phyloP scores from a whole-genome alignment of 2,888 invertebrate genomes.

The Temnothorax ravouxi region DNA sequence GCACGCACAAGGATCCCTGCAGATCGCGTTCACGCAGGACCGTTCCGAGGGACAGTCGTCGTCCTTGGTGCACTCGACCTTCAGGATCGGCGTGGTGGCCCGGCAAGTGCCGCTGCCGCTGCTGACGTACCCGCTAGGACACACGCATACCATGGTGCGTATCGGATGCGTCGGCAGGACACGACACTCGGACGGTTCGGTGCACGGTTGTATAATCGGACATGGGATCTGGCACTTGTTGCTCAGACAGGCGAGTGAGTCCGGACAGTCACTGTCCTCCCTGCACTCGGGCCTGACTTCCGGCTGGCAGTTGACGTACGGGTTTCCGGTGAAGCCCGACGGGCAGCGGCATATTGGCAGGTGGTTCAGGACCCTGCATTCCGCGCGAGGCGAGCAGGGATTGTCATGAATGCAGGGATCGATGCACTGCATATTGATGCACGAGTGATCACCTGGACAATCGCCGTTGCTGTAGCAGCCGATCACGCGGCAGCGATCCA shows the following conservation, averaged over 20 bases:
- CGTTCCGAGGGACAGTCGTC: conserved; percentile 92
- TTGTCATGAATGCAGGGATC: conserved; percentile 94
- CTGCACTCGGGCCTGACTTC: conserved; percentile 92
- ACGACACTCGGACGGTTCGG: conserved; percentile 92
- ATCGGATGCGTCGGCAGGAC: conserved; percentile 94
- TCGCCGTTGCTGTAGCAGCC: conserved; percentile 96
- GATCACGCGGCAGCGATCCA: conserved; percentile 91
- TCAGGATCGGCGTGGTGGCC: conserved; percentile 89
- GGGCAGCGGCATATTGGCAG: conserved; percentile 95
- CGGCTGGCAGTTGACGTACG: conserved; percentile 93
- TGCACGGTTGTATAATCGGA: conserved; percentile 92
- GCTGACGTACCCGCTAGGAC: conserved; percentile 95
- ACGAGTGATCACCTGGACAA: conserved; percentile 94
- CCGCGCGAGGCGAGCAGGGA: conserved; percentile 92
- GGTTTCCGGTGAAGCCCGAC: conserved; percentile 92
- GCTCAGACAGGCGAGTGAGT: conserved; percentile 93
- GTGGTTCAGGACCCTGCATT: conserved; percentile 94
- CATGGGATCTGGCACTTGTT: conserved; percentile 95
- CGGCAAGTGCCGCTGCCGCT: conserved; percentile 94
- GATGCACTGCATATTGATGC: conserved; percentile 94
- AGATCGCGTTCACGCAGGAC: conserved; percentile 93
- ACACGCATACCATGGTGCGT: conserved; percentile 95
- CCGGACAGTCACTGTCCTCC: conserved; percentile 94
- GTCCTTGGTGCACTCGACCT: conserved; percentile 91
- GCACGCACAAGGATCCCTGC: conserved; percentile 94